A percentile compares a stretch with the other conserved stretches of the same genome.
phyloP scores from a whole-genome alignment of 2,113 vertebrate species.

The Peromyscus californicus region DNA sequence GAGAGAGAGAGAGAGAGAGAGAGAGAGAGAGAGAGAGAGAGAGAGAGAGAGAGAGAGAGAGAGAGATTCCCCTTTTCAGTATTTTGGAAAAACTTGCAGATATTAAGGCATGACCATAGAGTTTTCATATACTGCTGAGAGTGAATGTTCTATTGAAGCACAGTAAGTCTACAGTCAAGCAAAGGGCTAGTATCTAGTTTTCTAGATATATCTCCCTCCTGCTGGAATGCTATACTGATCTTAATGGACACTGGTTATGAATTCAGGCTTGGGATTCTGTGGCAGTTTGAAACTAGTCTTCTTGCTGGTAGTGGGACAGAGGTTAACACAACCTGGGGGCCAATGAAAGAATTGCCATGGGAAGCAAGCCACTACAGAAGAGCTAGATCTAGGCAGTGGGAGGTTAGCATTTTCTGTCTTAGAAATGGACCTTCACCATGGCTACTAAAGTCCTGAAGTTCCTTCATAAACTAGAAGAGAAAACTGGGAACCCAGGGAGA shows the following conservation, averaged over 20 bases:
- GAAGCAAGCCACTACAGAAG: accelerated
- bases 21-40: no score
- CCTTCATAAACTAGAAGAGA: background rate
- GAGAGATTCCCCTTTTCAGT: background rate
- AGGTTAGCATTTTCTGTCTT: background rate
- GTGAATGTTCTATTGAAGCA: no score
- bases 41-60: no score
- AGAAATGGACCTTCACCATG: background rate
- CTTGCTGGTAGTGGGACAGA: accelerated
- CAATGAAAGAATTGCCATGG: background rate
- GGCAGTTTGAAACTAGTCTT: background rate
- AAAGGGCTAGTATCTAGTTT: background rate
- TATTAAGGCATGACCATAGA: background rate
- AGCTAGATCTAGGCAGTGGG: background rate
- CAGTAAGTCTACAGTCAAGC: no score
- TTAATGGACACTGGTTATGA: background rate
- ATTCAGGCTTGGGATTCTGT: background rate
- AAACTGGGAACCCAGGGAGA: background rate
- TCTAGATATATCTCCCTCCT: background rate
- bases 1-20: no score
- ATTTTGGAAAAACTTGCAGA: background rate
- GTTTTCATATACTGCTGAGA: background rate
- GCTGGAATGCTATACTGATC: background rate
- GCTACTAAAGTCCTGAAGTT: background rate
- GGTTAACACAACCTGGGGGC: background rate